These are phyloP conservation scores for Abramis brama DNA, from an alignment of 2,113 vertebrate genomes.

Conservation along the genomic window DNA sequence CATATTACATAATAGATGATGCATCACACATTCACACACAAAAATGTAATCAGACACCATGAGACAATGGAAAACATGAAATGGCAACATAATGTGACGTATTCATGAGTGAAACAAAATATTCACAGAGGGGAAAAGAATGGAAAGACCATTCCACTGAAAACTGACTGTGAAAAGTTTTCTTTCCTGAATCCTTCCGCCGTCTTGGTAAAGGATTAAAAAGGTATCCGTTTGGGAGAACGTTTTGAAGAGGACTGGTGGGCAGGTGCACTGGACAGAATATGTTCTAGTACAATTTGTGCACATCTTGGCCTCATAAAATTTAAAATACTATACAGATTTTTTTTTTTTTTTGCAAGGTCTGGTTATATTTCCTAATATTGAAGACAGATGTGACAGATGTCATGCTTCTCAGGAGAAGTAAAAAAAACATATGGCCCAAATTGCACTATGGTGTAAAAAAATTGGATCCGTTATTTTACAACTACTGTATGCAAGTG, in stretches of 20 bases:
- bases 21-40: not conserved
- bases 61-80: constrained; percentile 13
- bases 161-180: not conserved
- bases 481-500: too few relatives aligned
- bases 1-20: not conserved
- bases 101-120: not conserved
- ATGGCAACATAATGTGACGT: not conserved
- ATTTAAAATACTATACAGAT: not conserved
- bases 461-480: too few relatives aligned
- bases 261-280: too few relatives aligned
- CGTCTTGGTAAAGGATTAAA: not conserved
- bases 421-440: too few relatives aligned
- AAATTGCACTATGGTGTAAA: too few relatives aligned
- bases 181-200: not conserved
- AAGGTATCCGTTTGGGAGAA: not conserved
- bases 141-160: not conserved
- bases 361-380: not conserved
- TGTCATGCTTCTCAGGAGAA: not conserved
- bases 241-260: too few relatives aligned
- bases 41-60: constrained; percentile 42
- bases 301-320: not conserved
- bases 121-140: not conserved
- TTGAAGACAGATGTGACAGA: not conserved
- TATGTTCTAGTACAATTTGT: too few relatives aligned
- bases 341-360: not conserved